Percentiles rank a stretch among this genome's conserved stretches.
These are phyloP conservation scores for Naso thynnoides DNA, from an alignment of 2,797 vertebrate genomes.

Conservation along the genomic window DNA sequence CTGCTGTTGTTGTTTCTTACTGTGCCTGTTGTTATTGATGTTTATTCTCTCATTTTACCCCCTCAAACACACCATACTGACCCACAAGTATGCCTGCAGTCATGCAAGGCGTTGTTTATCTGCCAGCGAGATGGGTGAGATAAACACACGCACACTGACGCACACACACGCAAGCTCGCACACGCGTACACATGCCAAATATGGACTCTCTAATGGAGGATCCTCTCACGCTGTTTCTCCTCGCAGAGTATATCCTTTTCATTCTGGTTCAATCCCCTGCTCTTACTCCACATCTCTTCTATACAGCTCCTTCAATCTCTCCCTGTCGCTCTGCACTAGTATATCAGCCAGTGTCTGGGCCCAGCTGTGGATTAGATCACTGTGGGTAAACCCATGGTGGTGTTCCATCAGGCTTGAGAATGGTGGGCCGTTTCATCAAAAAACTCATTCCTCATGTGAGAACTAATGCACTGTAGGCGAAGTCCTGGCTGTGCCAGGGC, in stretches of 20 bases:
- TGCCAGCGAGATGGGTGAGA: slow-evolving; percentile 59
- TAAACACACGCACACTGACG: slow-evolving; percentile 26
- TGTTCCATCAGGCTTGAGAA: slow-evolving; percentile 74
- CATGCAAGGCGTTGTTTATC: slow-evolving; percentile 70
- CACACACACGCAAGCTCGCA: slow-evolving; percentile 25
- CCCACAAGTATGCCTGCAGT: slow-evolving; percentile 62
- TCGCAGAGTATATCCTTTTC: slow-evolving; percentile 67
- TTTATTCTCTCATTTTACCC: slow-evolving; percentile 65
- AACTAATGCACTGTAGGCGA: slow-evolving; percentile 72
- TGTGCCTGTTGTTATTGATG: slow-evolving; percentile 70
- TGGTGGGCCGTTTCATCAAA: slow-evolving; percentile 76
- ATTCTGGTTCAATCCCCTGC: slow-evolving; percentile 71
- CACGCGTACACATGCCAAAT: slow-evolving; percentile 41
- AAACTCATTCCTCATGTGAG: slow-evolving; percentile 77
- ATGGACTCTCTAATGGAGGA: slow-evolving; percentile 67
- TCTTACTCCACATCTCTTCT: slow-evolving; percentile 63
- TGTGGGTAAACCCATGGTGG: slow-evolving; percentile 66
- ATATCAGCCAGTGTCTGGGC: slow-evolving; percentile 62
- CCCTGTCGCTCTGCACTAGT: slow-evolving; percentile 56
- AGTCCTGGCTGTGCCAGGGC: slow-evolving; percentile 62
- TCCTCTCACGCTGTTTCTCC: slow-evolving; percentile 66
- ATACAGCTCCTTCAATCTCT: slow-evolving; percentile 66
- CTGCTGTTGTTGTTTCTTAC: slow-evolving; percentile 36
- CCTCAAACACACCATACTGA: slow-evolving; percentile 62
- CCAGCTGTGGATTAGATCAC: slow-evolving; percentile 74